Percentiles rank a stretch among this genome's conserved stretches.
These are phyloP conservation scores for Lumbricus terrestris DNA, from an alignment of 2,888 invertebrate species.

Conservation along the genomic window DNA sequence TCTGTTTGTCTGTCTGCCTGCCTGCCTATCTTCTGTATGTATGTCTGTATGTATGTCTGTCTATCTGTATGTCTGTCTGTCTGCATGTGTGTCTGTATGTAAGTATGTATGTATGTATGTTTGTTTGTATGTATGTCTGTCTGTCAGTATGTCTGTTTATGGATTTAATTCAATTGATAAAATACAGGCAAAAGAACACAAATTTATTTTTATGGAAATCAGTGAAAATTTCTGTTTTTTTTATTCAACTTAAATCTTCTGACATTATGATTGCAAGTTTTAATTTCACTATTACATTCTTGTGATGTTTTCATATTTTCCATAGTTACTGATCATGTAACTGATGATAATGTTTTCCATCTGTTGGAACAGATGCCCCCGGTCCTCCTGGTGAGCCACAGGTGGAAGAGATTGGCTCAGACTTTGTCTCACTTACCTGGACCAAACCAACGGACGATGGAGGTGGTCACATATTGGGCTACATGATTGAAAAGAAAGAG, in stretches of 20 bases:
- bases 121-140: too few relatives aligned
- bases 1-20: too few relatives aligned
- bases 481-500: constrained; percentile 97
- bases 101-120: too few relatives aligned
- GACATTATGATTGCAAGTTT: not conserved
- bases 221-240: not conserved
- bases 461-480: constrained; percentile 91
- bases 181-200: too few relatives aligned
- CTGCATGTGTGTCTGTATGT: not conserved
- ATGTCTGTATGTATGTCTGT: not conserved
- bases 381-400: constrained; percentile 89
- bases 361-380: constrained; percentile 73
- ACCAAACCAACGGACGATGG: constrained; percentile 89
- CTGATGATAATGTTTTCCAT: not conserved
- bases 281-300: not conserved
- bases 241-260: not conserved
- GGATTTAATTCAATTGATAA: too few relatives aligned
- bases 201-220: not conserved
- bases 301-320: not conserved
- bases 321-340: not conserved
- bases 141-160: too few relatives aligned
- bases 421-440: constrained; percentile 97
- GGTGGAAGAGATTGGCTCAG: constrained; percentile 90
- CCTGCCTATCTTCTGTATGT: too few relatives aligned
- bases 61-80: too few relatives aligned